phyloP scores from a whole-genome alignment of 2,888 invertebrate species.

The Eulithis testata region DNA sequence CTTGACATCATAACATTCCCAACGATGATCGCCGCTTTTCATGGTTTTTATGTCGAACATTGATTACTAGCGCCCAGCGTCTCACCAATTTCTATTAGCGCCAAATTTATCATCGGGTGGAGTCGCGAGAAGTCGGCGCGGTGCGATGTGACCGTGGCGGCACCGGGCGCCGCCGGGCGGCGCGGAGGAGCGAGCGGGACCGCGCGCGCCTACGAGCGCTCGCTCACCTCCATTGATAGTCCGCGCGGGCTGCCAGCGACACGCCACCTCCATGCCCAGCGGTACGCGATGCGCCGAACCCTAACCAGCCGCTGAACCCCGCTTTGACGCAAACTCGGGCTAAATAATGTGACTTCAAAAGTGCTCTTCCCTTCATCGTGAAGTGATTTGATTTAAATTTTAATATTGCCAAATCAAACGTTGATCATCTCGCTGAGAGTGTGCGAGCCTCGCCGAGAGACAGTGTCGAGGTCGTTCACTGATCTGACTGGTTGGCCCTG shows the following conservation, averaged over 20 bases:
- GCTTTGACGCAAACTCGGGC: slow-evolving; percentile 55
- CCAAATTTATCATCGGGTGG: slow-evolving; percentile 82
- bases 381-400: slow-evolving; percentile 47
- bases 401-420: slow-evolving; percentile 48
- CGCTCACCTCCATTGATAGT: slow-evolving; percentile 71
- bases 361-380: slow-evolving; percentile 45
- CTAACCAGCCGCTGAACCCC: slow-evolving; percentile 56
- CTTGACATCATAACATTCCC: slow-evolving; percentile 44
- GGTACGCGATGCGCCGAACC: slow-evolving; percentile 63
- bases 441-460: slow-evolving; percentile 61
- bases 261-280: slow-evolving; percentile 63
- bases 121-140: slow-evolving; percentile 68
- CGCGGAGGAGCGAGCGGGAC: slow-evolving; percentile 62
- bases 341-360: slow-evolving; percentile 62
- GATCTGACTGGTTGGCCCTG: slow-evolving; percentile 73
- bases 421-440: slow-evolving; percentile 55
- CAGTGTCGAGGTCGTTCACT: slow-evolving; percentile 78
- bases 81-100: slow-evolving; percentile 77
- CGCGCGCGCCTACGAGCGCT: slow-evolving; percentile 50
- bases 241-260: slow-evolving; percentile 75
- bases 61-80: slow-evolving; percentile 78
- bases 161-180: slow-evolving; percentile 50
- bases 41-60: slow-evolving; percentile 77
- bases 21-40: slow-evolving; percentile 56
- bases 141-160: slow-evolving; percentile 47